Evolutionary conservation across 1,140 invertebrate species (phyloP).

Genomic region (Caerostris extrusa): DNA sequence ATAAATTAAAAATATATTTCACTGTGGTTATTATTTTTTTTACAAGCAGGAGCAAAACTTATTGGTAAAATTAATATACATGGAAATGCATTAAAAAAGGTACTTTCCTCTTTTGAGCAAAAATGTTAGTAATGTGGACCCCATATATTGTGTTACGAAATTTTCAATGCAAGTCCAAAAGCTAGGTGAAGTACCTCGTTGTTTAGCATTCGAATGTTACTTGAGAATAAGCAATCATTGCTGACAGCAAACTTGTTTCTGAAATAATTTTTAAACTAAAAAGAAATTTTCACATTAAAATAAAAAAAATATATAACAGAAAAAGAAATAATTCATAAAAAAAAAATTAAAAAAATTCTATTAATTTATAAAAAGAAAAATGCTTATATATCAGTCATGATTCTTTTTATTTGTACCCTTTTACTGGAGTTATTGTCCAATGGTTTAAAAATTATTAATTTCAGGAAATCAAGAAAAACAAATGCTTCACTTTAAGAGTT

Average conservation of each 20-base stretch:
- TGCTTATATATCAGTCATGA: too few relatives aligned
- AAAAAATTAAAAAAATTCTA: not conserved
- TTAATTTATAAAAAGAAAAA: not conserved
- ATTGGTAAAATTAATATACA: slow-evolving; percentile 49
- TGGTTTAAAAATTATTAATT: too few relatives aligned
- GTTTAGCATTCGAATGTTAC: slow-evolving; percentile 35
- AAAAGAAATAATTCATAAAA: not conserved
- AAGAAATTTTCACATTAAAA: not conserved
- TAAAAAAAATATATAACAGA: not conserved
- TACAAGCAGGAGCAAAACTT: slow-evolving; percentile 59
- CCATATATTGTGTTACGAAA: slow-evolving; percentile 17
- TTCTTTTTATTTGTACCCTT: too few relatives aligned
- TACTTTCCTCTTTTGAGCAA: slow-evolving; percentile 66
- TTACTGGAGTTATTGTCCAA: too few relatives aligned
- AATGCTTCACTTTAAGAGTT: too few relatives aligned
- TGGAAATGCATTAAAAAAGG: slow-evolving; percentile 57
- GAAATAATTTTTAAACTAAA: not conserved
- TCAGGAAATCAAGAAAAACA: too few relatives aligned
- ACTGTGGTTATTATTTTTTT: slow-evolving; percentile 20
- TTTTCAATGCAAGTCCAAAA: slow-evolving; percentile 57
- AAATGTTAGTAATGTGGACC: slow-evolving; percentile 31
- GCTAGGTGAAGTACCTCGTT: slow-evolving; percentile 44
- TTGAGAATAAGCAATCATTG: slow-evolving; percentile 30
- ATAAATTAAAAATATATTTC: slow-evolving; percentile 75
- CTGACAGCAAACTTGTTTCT: slow-evolving; percentile 19